Evolutionary conservation across 2,888 invertebrate species (phyloP), one percentile per base, ranked within the genome.

Genomic region (Pachydiplax longipennis): DNA sequence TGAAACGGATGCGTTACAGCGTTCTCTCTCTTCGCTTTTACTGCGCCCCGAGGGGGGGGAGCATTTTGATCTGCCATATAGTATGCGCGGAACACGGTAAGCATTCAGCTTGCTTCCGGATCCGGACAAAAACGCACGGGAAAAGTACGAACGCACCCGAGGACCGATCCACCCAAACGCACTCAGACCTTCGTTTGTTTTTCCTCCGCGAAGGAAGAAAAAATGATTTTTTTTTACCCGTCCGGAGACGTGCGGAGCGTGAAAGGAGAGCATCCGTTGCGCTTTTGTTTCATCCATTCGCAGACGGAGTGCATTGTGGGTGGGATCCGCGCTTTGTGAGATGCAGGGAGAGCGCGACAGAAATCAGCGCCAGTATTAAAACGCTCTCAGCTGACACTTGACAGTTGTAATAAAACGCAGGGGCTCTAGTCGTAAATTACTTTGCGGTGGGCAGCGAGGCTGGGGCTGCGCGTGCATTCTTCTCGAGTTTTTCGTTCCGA

Each of bases 401-500:
- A 81, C 90, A 90, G 90, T 81, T 53, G 87, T 87, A 87, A 87
- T 87, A 87, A 87, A 87, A 87, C 87, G 87, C 61, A 87, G 61
- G 87, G 87, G 58, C 83, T 10, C 31, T 18, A 35, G 35, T 37
- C 87, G 87, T 87, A 87, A 87, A 87, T 87, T 87, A 87, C 87
- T 87, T 87, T 87, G 87, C 87, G 87, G 87, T 37, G 87, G 61
- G 61, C 61, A 73, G 73, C 73, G 61, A 61, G 15, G 61, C 15
- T 15, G 61, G 22, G 8, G 35, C 8, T 15, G 53, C 5, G 31
- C 31, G 31, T 73, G 73, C 31, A 73, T 73, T 73, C 73, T 73
- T 65, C n/a, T 25, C 65, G 65, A 31, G 31, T 73, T 73, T 73
- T 48, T 18, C 83, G 15, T 22, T 13, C 61, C 58, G 13, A 61